phyloP scores from a whole-genome alignment of 2,888 invertebrate species.

The Amaurobius ferox region DNA sequence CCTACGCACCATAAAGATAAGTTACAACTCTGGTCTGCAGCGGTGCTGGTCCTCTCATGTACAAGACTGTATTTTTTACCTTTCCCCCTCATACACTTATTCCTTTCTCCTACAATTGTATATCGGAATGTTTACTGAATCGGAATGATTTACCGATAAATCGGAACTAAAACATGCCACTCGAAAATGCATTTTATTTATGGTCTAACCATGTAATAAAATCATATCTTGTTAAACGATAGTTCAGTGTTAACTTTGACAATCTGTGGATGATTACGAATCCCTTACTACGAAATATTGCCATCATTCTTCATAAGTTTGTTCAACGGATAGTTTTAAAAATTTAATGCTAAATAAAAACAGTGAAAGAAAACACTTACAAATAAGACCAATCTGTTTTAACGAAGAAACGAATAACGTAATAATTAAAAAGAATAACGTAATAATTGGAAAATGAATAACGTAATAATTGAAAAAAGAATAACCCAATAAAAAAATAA shows the following conservation, averaged over 20 bases:
- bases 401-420: too few species aligned
- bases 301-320: too few species aligned
- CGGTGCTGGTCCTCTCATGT: slow-evolving; percentile 44
- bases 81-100: neutral
- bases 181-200: neutral
- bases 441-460: too few species aligned
- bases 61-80: slow-evolving; percentile 4
- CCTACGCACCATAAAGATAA: slow-evolving; percentile 70
- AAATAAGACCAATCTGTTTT: too few species aligned
- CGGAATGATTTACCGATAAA: slow-evolving; percentile 9
- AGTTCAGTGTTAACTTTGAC: neutral
- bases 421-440: too few species aligned
- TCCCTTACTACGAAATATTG: neutral
- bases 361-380: too few species aligned
- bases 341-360: too few species aligned
- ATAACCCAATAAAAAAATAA: too few species aligned
- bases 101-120: neutral
- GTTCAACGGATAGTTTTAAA: too few species aligned
- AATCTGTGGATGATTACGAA: neutral
- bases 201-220: neutral
- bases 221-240: slow-evolving; percentile 1
- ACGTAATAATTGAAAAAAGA: too few species aligned
- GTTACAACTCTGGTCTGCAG: slow-evolving; percentile 56
- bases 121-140: slow-evolving; percentile 5
- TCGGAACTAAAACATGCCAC: neutral